Percentiles rank a stretch among this genome's conserved stretches.
Evolutionary conservation across 1,140 invertebrate genomes (phyloP).

Genomic region (Wiebesia pumilae): DNA sequence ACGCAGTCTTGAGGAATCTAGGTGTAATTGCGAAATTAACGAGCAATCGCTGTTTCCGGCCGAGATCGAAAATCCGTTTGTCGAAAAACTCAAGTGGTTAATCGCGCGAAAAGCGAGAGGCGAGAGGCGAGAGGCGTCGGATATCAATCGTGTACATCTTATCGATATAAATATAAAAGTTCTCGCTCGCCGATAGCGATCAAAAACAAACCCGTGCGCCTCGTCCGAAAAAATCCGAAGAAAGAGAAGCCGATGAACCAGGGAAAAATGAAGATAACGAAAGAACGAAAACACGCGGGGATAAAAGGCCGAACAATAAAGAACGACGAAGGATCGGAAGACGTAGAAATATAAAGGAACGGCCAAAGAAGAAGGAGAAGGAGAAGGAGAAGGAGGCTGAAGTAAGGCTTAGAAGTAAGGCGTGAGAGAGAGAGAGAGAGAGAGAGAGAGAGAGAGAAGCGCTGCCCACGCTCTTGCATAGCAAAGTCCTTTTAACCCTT

Average conservation of each 20-base stretch:
- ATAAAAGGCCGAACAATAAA: conserved; percentile 22
- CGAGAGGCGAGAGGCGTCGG: background rate
- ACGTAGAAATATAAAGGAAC: background rate
- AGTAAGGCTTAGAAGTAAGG: background rate
- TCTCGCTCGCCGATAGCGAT: background rate
- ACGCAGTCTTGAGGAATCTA: no score
- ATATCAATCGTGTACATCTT: background rate
- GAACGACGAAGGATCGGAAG: conserved; percentile 1
- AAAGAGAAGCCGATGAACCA: conserved; percentile 4
- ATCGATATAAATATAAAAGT: conserved; percentile 9
- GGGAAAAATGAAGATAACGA: conserved; percentile 22
- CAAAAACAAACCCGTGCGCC: background rate
- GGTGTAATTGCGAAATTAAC: no score
- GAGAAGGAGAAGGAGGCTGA: background rate
- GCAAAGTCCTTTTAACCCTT: conserved; percentile 66
- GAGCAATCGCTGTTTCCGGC: no score
- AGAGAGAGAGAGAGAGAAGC: conserved; percentile 26
- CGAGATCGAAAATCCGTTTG: no score
- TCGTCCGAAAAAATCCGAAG: background rate
- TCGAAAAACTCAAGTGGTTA: no score
- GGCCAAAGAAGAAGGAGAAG: conserved; percentile 26
- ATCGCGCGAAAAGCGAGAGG: background rate
- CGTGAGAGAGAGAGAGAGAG: conserved; percentile 15
- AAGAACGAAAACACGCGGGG: background rate
- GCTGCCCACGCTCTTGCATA: conserved; percentile 68